These are phyloP conservation scores for Sinhomidia bicolor DNA, from an alignment of 2,888 invertebrate genomes.

Conservation along the genomic window DNA sequence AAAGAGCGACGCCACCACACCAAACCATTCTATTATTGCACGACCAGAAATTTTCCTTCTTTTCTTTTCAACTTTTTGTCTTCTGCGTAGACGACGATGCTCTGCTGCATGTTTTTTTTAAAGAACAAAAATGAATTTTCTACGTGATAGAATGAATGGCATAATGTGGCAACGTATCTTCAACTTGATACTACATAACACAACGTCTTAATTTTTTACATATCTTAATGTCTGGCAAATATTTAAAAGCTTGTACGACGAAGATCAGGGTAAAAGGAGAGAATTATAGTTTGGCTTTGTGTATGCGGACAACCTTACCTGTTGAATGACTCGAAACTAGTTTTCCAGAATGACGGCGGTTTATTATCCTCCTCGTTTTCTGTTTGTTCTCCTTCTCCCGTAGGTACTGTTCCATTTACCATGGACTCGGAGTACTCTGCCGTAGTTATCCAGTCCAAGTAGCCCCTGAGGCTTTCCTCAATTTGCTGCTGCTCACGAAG, in stretches of 20 bases:
- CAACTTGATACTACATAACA: not conserved
- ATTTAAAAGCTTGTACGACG: no score
- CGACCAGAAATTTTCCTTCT: not conserved
- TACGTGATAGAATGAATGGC: constrained; percentile 6
- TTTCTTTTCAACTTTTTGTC: not conserved
- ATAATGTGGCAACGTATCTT: not conserved
- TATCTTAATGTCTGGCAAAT: not conserved
- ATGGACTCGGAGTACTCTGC: constrained; percentile 81
- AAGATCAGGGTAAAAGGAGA: no score
- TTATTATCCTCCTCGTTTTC: constrained; percentile 22
- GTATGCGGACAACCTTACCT: no score
- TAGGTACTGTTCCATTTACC: constrained; percentile 44
- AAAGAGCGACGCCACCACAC: constrained; percentile 36
- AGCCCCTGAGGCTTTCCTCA: constrained; percentile 85
- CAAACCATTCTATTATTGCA: not conserved
- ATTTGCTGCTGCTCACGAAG: constrained; percentile 85
- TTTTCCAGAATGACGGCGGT: constrained; percentile 43
- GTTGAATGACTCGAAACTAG: constrained; percentile 40
- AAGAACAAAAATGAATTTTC: not conserved
- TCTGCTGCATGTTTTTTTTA: not conserved
- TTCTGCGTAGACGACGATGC: not conserved
- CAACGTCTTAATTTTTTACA: not conserved
- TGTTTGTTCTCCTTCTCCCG: constrained; percentile 40
- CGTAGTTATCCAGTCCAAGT: constrained; percentile 84
- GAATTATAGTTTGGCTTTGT: no score